Evolutionary conservation across 1,140 invertebrate species (phyloP).

Genomic region (Zaprionus kolodkinae): DNA sequence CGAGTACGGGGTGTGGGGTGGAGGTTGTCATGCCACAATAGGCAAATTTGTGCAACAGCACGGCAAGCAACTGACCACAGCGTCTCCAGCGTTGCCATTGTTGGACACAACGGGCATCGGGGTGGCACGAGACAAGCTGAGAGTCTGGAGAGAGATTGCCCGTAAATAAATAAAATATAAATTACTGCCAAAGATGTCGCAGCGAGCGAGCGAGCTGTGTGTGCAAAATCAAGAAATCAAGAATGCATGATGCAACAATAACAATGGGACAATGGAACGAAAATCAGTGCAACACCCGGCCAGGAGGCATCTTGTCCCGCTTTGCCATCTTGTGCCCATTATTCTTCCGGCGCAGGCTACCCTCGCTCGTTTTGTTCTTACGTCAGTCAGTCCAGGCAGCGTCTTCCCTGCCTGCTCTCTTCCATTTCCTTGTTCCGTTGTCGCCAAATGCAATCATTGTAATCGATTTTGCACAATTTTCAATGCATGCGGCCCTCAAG

Average conservation of each 20-base stretch:
- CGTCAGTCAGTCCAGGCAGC: slow-evolving; percentile 28
- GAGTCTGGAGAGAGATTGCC: neutral
- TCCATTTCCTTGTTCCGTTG: slow-evolving; percentile 66
- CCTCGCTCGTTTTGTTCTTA: slow-evolving; percentile 60
- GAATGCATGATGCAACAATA: slow-evolving; percentile 57
- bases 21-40: slow-evolving; percentile 54
- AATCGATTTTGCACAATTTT: slow-evolving; percentile 83
- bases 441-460: slow-evolving; percentile 82
- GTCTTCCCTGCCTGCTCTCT: slow-evolving; percentile 29
- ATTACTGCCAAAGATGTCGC: slow-evolving; percentile 72
- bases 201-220: slow-evolving; percentile 44
- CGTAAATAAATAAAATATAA: slow-evolving; percentile 61
- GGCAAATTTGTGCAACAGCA: slow-evolving; percentile 78
- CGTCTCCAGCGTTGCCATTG: slow-evolving; percentile 30
- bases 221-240: slow-evolving; percentile 76
- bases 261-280: slow-evolving; percentile 49
- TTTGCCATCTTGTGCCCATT: slow-evolving; percentile 52
- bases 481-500: slow-evolving; percentile 65
- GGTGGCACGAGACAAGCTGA: slow-evolving; percentile 64
- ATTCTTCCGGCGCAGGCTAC: slow-evolving; percentile 73
- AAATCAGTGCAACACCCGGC: slow-evolving; percentile 75
- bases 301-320: slow-evolving; percentile 56
- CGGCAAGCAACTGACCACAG: slow-evolving; percentile 68
- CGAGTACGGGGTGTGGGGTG: neutral
- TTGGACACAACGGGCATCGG: slow-evolving; percentile 65